These are phyloP conservation scores for Drosophila colorata DNA, from an alignment of 2,888 invertebrate species.

Conservation along the genomic window DNA sequence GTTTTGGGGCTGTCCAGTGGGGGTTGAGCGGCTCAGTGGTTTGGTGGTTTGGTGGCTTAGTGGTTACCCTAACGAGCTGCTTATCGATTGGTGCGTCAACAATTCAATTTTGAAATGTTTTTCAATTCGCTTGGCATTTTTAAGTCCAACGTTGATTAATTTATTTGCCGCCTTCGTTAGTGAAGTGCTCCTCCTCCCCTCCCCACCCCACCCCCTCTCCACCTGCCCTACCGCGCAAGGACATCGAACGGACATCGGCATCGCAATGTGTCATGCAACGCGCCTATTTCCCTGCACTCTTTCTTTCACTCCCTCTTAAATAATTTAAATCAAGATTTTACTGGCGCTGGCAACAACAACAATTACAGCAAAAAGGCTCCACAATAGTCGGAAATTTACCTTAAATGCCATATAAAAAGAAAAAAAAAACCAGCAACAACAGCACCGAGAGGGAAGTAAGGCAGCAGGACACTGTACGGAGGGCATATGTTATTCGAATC, in stretches of 20 bases:
- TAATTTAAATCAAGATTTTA: slow-evolving; percentile 71
- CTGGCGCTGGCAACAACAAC: slow-evolving; percentile 28
- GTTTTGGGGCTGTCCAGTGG: slow-evolving; percentile 11
- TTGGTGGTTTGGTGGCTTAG: background rate
- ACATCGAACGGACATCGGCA: slow-evolving; percentile 39
- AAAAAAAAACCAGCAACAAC: slow-evolving; percentile 9
- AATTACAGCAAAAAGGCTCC: slow-evolving; percentile 22
- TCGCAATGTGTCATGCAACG: slow-evolving; percentile 63
- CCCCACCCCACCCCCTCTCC: background rate
- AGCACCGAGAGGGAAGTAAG: slow-evolving; percentile 16
- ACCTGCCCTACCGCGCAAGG: background rate
- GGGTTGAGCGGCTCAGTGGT: background rate
- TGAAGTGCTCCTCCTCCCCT: background rate
- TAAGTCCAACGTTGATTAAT: slow-evolving; percentile 64
- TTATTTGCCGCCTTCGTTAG: slow-evolving; percentile 48
- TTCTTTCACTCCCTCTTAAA: slow-evolving; percentile 41
- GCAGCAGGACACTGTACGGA: slow-evolving; percentile 41
- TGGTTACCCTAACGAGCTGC: slow-evolving; percentile 9
- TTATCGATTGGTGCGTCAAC: slow-evolving; percentile 47
- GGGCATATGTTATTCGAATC: slow-evolving; percentile 19
- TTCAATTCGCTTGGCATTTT: slow-evolving; percentile 54
- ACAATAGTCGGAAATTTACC: slow-evolving; percentile 44
- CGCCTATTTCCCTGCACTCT: slow-evolving; percentile 7
- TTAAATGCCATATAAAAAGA: slow-evolving; percentile 50
- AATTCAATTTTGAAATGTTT: slow-evolving; percentile 62